These are phyloP conservation scores for Echinometra lucunter DNA, from an alignment of 53 echinoderm and acorn worm species.

Conservation along the genomic window DNA sequence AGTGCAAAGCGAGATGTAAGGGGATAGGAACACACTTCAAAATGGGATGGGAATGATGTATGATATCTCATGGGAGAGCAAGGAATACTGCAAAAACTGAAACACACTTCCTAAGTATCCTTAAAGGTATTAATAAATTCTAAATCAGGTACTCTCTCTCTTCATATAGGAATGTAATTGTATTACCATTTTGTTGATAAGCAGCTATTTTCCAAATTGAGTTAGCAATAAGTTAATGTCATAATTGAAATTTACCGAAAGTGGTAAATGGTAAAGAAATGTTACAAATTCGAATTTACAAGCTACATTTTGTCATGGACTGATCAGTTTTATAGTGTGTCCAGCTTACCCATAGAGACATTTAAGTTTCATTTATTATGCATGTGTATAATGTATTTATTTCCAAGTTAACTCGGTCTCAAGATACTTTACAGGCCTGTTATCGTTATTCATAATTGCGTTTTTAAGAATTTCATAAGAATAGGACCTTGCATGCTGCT, in stretches of 20 bases:
- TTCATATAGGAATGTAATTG: not conserved
- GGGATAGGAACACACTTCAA: conserved; percentile 46
- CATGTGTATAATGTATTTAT: no score
- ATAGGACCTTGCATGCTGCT: no score
- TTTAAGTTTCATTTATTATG: no score
- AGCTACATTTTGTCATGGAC: no score
- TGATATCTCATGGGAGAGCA: conserved; percentile 26
- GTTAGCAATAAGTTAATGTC: not conserved
- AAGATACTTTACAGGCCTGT: no score
- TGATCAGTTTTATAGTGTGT: no score
- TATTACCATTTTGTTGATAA: not conserved
- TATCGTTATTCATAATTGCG: no score
- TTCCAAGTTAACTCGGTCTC: no score
- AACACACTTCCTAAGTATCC: not conserved
- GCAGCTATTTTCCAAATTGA: not conserved
- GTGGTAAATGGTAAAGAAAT: no score
- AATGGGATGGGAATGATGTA: conserved; percentile 50
- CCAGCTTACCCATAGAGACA: no score
- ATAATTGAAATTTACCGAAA: not conserved
- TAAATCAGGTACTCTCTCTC: not conserved
- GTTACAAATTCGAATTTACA: no score
- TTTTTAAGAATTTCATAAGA: no score
- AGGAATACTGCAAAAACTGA: not conserved
- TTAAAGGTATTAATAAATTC: not conserved
- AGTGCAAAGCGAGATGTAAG: conserved; percentile 53